These are phyloP conservation scores for Tamandua tetradactyla DNA, from an alignment of 2,797 vertebrate genomes.

Conservation along the genomic window DNA sequence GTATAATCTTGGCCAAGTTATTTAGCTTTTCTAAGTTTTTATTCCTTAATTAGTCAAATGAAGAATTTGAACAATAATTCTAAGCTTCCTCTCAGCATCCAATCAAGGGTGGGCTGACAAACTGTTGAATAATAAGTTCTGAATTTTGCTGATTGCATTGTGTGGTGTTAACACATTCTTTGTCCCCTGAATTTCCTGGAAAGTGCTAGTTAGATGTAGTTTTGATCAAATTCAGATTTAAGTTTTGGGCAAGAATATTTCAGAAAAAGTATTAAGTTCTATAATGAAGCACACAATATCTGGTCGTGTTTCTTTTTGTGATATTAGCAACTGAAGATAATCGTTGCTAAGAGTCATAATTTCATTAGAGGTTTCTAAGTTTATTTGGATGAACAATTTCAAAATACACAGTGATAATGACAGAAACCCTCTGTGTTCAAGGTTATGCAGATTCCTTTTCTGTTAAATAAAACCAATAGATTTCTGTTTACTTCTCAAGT, in stretches of 20 bases:
- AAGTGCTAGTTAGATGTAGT: neutral
- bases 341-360: neutral
- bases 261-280: neutral
- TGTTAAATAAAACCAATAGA: neutral
- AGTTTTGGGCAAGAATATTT: slow-evolving; percentile 24
- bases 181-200: neutral
- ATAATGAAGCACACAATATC: neutral
- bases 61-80: neutral
- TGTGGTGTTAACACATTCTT: neutral
- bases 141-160: neutral
- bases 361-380: neutral
- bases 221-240: slow-evolving; percentile 7
- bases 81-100: neutral
- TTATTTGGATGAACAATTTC: neutral
- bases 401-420: neutral
- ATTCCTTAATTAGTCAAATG: neutral
- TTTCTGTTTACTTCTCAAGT: slow-evolving; percentile 14
- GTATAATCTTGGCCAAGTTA: neutral
- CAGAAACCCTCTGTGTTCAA: neutral
- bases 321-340: neutral
- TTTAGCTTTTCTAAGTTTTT: neutral
- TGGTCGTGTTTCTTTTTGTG: neutral
- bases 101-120: neutral
- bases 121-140: neutral
- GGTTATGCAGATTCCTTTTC: neutral